Conservation (phyloP, 2,888 invertebrate species). For the Scaptomyza caliginosa region DNA sequence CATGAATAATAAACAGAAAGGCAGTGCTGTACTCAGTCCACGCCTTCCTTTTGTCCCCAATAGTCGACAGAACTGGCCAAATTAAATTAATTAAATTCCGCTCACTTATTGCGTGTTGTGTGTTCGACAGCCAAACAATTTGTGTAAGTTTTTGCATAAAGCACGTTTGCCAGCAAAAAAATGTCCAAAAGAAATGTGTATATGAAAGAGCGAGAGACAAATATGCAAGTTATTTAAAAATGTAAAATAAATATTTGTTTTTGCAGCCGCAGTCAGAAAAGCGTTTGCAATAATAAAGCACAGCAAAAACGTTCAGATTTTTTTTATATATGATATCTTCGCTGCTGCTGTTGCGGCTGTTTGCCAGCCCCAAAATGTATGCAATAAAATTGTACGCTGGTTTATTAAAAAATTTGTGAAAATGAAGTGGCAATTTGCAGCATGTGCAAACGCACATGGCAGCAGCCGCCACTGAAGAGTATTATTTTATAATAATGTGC, state of each 20-base stretch:
- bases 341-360: background rate
- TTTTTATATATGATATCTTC: background rate
- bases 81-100: conserved; percentile 76
- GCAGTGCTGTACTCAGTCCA: conserved; percentile 8
- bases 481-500: background rate
- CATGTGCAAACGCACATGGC: conserved; percentile 36
- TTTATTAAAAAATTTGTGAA: conserved; percentile 68
- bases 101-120: conserved; percentile 8
- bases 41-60: background rate
- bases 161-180: background rate
- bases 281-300: conserved; percentile 18
- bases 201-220: conserved; percentile 22
- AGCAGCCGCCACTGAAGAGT: conserved; percentile 6
- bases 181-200: conserved; percentile 6
- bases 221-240: conserved; percentile 67
- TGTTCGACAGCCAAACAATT: conserved; percentile 53
- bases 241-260: conserved; percentile 70
- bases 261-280: conserved; percentile 51
- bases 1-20: conserved; percentile 58
- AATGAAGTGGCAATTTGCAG: conserved; percentile 67
- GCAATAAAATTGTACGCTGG: conserved; percentile 30
- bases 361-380: conserved; percentile 6
- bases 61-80: conserved; percentile 20
- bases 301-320: background rate
- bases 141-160: conserved; percentile 27